These are phyloP conservation scores for Drosophila gaucha DNA, from an alignment of 2,888 invertebrate genomes.

Conservation along the genomic window DNA sequence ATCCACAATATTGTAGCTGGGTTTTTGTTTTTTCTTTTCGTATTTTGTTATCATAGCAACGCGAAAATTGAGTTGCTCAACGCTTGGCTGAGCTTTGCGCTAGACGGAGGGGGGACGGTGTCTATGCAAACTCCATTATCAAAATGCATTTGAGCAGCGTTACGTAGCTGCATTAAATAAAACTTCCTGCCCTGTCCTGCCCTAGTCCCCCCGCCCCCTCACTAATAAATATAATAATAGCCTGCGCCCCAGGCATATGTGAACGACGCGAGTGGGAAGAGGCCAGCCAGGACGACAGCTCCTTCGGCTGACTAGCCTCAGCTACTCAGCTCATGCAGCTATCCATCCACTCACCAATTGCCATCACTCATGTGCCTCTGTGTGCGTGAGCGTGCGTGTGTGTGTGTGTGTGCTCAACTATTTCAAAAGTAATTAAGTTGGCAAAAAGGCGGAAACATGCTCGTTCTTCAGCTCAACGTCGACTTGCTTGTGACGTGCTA, in stretches of 20 bases:
- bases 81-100: conserved; percentile 1
- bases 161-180: conserved; percentile 38
- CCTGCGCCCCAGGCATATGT: conserved; percentile 28
- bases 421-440: conserved; percentile 78
- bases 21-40: conserved; percentile 12
- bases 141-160: conserved; percentile 45
- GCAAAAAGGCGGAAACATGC: conserved; percentile 60
- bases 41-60: conserved; percentile 23
- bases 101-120: background rate
- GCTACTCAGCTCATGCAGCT: conserved; percentile 26
- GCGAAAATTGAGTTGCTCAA: conserved; percentile 26
- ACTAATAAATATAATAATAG: conserved; percentile 50
- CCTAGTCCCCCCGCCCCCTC: too few relatives aligned
- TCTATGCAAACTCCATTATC: conserved; percentile 47
- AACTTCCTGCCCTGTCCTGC: conserved; percentile 13
- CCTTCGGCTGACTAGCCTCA: conserved; percentile 9
- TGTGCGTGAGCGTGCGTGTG: conserved; percentile 23
- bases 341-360: conserved; percentile 38
- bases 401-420: conserved; percentile 58
- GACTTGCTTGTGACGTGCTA: conserved; percentile 35
- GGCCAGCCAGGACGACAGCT: conserved; percentile 7
- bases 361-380: conserved; percentile 40
- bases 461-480: conserved; percentile 28
- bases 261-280: conserved; percentile 8
- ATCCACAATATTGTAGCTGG: conserved; percentile 9